Evolutionary conservation across 1,140 invertebrate species (phyloP), one percentile per base, ranked within the genome.

Genomic region (Hyles euphorbiae): DNA sequence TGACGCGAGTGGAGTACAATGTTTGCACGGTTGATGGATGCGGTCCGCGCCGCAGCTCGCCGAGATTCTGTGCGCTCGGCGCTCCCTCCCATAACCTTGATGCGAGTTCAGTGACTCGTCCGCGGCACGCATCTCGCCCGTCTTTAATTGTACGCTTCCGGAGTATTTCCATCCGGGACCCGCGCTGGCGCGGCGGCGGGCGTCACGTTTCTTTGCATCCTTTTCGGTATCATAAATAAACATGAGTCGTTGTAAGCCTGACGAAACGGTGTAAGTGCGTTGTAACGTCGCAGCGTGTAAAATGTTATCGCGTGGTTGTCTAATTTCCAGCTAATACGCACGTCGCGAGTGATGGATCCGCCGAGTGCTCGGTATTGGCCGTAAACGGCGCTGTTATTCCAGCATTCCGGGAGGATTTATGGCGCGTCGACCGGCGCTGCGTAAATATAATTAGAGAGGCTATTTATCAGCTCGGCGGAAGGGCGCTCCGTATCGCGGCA

Each of bases 401-500:
- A 65, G 64, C 76, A 81, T 81, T 80, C 79, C 74, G 56, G 34
- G 68, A 65, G 65, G 74, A 85, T 84, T 81, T 85, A 83, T 80
- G 65, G 72, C 66, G 69, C 65, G 76, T 74, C 78, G 76, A 64
- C 68, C 66, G 81, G 72, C 79, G 75, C 78, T 74, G 77, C 81
- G 82, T 87, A 85, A 87, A 87, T 86, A 84, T 87, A 86, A 87
- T 87, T 86, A 87, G 74, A 84, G 78, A 67, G 73, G 75, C 81
- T 79, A 84, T 87, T 85, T 83, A 86, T 87, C 83, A 85, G 77
- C 61, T 48, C 76, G 70, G 71, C 76, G 81, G 81, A 85, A 81
- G 82, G 78, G 77, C 80, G 74, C 76, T 65, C 64, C 70, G 67
- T 83, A 81, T 85, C 76, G 74, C 71, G 64, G 74, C 72, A 57